These are phyloP conservation scores for Ceratosolen fusciceps DNA, from an alignment of 1,140 invertebrate genomes.

Conservation along the genomic window DNA sequence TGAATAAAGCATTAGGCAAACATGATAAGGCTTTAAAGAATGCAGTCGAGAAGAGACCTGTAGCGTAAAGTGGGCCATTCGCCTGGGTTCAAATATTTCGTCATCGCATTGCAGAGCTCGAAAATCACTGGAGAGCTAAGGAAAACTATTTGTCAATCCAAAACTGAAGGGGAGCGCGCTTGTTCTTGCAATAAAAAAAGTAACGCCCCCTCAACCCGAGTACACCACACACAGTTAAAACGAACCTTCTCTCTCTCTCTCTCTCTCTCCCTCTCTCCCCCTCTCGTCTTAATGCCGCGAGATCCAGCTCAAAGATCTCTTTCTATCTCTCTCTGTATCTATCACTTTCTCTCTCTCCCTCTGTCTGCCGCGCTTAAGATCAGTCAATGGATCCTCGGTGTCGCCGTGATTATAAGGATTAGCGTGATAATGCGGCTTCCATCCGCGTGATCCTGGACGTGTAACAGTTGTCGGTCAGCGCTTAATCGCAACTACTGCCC, in stretches of 20 bases:
- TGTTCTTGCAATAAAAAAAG: conserved; percentile 18
- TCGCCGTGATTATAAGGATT: background rate
- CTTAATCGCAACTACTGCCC: background rate
- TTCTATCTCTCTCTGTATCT: background rate
- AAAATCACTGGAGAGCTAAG: conserved; percentile 16
- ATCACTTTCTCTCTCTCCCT: background rate
- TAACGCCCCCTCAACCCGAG: background rate
- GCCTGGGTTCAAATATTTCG: conserved; percentile 17
- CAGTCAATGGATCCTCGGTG: background rate
- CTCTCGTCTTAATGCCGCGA: background rate
- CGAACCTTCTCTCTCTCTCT: conserved; percentile 17
- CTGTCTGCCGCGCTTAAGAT: background rate
- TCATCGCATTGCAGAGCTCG: background rate
- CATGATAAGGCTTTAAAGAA: background rate
- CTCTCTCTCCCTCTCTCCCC: background rate
- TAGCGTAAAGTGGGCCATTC: conserved; percentile 1
- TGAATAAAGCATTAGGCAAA: conserved; percentile 7
- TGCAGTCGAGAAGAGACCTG: background rate
- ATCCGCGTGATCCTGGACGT: conserved; percentile 5
- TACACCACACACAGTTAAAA: background rate
- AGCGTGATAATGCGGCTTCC: conserved; percentile 21
- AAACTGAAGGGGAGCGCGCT: conserved; percentile 7
- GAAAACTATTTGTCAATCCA: conserved; percentile 1
- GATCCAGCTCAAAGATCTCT: too few relatives aligned
- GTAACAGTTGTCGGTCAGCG: background rate